These are phyloP conservation scores for Prorops nasuta DNA, from an alignment of 1,140 invertebrate genomes.

Conservation along the genomic window DNA sequence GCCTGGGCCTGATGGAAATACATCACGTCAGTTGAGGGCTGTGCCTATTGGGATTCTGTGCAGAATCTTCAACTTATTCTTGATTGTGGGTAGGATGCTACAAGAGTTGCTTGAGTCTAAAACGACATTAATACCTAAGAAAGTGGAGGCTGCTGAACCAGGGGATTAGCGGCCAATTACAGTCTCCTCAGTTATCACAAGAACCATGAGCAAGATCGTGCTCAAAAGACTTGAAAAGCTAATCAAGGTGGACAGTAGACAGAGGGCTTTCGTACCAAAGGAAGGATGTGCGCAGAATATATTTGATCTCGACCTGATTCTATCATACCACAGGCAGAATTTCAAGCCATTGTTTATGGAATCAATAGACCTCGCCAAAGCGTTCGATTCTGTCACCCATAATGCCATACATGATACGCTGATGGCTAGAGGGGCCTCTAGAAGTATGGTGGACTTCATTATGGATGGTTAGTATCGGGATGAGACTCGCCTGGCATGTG, in stretches of 20 bases:
- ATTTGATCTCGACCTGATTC: conserved; percentile 12
- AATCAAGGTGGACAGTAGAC: conserved; percentile 15
- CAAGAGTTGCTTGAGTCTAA: conserved; percentile 8
- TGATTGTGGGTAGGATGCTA: conserved; percentile 10
- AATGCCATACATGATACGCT: conserved; percentile 20
- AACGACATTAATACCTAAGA: conserved; percentile 33
- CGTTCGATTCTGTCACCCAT: conserved; percentile 44
- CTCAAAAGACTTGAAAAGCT: conserved; percentile 23
- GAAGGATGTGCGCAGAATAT: conserved; percentile 34
- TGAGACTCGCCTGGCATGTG: conserved; percentile 5
- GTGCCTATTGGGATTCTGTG: conserved; percentile 1
- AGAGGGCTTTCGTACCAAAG: conserved; percentile 18
- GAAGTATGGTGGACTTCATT: conserved; percentile 1
- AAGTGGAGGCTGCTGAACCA: conserved; percentile 23
- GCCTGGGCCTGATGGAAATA: conserved; percentile 13
- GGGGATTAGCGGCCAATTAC: conserved; percentile 45
- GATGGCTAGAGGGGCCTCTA: conserved; percentile 2
- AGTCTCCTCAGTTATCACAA: conserved; percentile 39
- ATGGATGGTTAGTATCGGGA: background rate
- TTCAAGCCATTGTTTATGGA: conserved; percentile 12
- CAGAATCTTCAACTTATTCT: conserved; percentile 16
- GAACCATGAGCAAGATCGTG: conserved; percentile 38
- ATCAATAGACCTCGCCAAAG: conserved; percentile 41
- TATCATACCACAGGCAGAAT: conserved; percentile 1
- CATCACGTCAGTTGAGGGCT: background rate